These are phyloP conservation scores for Sebastes vulpes DNA, from an alignment of 2,797 vertebrate genomes.

Conservation along the genomic window DNA sequence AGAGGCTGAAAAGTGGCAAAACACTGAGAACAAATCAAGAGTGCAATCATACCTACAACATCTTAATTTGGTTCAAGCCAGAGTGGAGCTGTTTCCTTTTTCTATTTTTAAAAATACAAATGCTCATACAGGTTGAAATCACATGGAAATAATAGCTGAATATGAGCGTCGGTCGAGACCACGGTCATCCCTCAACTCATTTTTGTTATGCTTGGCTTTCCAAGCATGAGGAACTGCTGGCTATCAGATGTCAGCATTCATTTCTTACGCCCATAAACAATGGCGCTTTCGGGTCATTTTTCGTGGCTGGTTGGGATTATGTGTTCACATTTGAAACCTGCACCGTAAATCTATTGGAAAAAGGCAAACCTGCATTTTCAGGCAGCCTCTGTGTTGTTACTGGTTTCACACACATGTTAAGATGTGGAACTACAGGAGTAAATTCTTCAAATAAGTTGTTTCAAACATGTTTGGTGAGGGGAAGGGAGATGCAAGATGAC, in stretches of 20 bases:
- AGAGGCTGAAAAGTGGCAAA: conserved; percentile 19
- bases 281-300: conserved; percentile 26
- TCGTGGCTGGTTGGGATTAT: conserved; percentile 28
- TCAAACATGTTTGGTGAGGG: background rate
- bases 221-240: conserved; percentile 41
- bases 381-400: background rate
- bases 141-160: background rate
- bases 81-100: background rate
- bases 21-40: conserved; percentile 39
- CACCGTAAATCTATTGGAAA: conserved; percentile 23
- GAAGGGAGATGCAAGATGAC: conserved; percentile 6
- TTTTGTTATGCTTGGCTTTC: conserved; percentile 42
- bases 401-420: background rate
- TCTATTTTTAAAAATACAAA: background rate
- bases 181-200: background rate
- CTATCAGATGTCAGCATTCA: conserved; percentile 48
- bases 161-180: conserved; percentile 3
- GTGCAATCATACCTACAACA: conserved; percentile 22
- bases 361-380: conserved; percentile 14
- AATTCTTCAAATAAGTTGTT: background rate
- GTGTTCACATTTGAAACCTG: conserved; percentile 20
- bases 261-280: conserved; percentile 46
- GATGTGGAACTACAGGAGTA: background rate
- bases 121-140: background rate
- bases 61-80: background rate